Conservation (phyloP, 2,888 invertebrate genomes). For the Hoplodrina ambigua region DNA sequence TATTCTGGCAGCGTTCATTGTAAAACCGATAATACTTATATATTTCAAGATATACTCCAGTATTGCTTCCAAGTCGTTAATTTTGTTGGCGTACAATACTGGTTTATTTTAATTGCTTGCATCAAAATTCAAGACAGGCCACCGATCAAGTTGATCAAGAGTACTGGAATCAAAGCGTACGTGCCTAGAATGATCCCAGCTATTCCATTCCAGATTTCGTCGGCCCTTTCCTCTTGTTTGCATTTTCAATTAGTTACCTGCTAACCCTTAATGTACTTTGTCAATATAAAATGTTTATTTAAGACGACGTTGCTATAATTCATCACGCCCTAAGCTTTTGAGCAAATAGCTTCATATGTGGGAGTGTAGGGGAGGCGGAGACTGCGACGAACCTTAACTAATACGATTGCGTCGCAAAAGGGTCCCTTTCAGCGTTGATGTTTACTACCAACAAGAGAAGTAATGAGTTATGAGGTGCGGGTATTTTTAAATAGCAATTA, state of each 20-base stretch:
- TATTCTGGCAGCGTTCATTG: not conserved
- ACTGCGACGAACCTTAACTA: constrained; percentile 56
- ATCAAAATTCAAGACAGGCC: constrained; percentile 71
- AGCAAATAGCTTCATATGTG: constrained; percentile 68
- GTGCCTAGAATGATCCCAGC: constrained; percentile 74
- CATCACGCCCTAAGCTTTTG: constrained; percentile 62
- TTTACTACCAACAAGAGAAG: constrained; percentile 26
- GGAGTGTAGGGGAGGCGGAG: constrained; percentile 62
- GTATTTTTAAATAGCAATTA: constrained; percentile 69
- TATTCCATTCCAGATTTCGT: constrained; percentile 67
- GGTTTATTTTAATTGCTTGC: constrained; percentile 62
- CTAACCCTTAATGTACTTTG: constrained; percentile 48
- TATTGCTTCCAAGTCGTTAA: not conserved
- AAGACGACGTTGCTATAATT: constrained; percentile 68
- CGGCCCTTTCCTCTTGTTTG: constrained; percentile 72
- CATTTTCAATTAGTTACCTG: constrained; percentile 72
- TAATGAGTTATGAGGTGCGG: constrained; percentile 58
- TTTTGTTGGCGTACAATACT: not conserved
- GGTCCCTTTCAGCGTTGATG: constrained; percentile 22
- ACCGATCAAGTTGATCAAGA: constrained; percentile 76
- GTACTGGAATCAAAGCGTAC: constrained; percentile 81
- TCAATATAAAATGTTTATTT: constrained; percentile 59
- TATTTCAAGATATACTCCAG: not conserved
- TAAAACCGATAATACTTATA: not conserved
- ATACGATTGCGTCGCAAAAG: constrained; percentile 54